These are phyloP conservation scores for Flexamia atlantica DNA, from an alignment of 2,888 invertebrate species.

Conservation along the genomic window DNA sequence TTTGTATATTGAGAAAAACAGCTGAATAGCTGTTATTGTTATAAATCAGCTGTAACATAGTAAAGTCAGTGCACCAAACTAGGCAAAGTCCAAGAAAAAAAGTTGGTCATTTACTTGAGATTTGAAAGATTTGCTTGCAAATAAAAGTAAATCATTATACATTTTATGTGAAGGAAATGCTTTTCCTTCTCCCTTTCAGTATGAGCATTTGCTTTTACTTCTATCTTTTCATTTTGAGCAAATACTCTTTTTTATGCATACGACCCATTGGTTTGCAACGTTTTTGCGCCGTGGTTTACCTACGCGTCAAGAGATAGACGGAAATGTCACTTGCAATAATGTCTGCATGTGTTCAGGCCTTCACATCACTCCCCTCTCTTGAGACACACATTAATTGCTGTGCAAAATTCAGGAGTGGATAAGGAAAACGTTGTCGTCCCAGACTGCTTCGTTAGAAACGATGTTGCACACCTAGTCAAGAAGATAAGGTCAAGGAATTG, in stretches of 20 bases:
- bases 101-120: constrained; percentile 1
- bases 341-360: no score
- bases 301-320: no score
- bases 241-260: constrained; percentile 24
- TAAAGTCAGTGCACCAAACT: neutral
- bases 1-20: neutral
- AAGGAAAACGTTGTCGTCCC: no score
- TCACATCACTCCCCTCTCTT: no score
- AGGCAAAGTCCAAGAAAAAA: neutral
- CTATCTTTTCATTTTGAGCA: constrained; percentile 19
- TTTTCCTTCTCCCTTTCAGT: constrained; percentile 5
- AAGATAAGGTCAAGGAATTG: no score
- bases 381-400: no score
- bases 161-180: constrained; percentile 2
- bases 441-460: no score
- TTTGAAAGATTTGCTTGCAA: constrained; percentile 2
- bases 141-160: neutral
- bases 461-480: no score
- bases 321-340: no score
- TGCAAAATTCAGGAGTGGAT: no score
- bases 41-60: neutral
- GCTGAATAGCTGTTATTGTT: neutral
- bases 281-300: no score
- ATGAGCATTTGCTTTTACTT: constrained; percentile 5
- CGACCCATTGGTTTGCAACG: neutral